Percentiles rank a stretch among this genome's conserved stretches.
phyloP scores from a whole-genome alignment of 2,888 invertebrate species.

The Emmelina monodactyla region DNA sequence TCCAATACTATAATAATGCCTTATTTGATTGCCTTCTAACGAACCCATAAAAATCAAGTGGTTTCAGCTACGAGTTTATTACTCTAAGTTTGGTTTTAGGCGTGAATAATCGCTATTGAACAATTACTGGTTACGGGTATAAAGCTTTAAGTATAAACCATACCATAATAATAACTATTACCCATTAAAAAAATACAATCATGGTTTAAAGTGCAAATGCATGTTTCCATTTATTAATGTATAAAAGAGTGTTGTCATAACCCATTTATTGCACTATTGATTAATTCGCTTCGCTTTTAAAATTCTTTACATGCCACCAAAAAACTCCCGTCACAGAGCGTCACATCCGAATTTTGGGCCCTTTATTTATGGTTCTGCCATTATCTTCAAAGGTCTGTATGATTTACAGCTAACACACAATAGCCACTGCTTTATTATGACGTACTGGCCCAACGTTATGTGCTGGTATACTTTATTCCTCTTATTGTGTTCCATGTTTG shows the following conservation, averaged over 20 bases:
- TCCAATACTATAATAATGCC: slow-evolving; percentile 60
- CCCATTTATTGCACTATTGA: slow-evolving; percentile 31
- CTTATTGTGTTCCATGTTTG: slow-evolving; percentile 55
- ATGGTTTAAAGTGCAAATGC: not conserved
- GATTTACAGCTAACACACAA: slow-evolving; percentile 59
- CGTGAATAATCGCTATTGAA: too few species aligned
- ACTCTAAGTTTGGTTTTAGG: slow-evolving; percentile 36
- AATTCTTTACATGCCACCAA: slow-evolving; percentile 45
- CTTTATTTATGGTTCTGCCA: slow-evolving; percentile 60
- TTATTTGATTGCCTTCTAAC: slow-evolving; percentile 58
- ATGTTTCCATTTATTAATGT: not conserved
- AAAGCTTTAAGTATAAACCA: too few species aligned
- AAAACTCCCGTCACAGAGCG: slow-evolving; percentile 41
- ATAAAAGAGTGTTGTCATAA: not conserved
- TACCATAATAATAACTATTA: too few species aligned
- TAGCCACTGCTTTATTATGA: slow-evolving; percentile 62
- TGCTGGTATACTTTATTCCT: slow-evolving; percentile 53
- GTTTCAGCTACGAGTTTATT: slow-evolving; percentile 44
- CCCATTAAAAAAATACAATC: too few species aligned
- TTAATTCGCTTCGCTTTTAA: slow-evolving; percentile 57
- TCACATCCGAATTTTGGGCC: slow-evolving; percentile 43
- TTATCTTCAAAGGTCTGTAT: slow-evolving; percentile 59
- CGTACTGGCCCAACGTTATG: slow-evolving; percentile 55
- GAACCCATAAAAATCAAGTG: slow-evolving; percentile 55
- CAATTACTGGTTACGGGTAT: too few species aligned